Conservation (phyloP, 2,888 invertebrate species). For the Mythimna ferrago region DNA sequence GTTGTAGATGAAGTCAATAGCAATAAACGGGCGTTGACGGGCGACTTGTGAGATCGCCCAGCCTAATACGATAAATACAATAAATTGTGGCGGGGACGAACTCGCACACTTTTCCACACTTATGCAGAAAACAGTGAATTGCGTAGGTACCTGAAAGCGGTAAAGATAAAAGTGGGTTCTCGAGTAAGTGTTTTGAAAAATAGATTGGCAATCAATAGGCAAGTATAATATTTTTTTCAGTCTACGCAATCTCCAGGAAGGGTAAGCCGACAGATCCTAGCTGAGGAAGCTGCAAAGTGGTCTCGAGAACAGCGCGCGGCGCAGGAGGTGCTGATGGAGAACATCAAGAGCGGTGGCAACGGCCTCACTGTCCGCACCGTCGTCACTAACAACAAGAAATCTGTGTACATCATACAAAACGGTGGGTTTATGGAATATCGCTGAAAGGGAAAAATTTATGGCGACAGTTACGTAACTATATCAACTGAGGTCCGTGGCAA, state of each 20-base stretch:
- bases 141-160: background rate
- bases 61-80: too few species aligned
- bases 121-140: too few species aligned
- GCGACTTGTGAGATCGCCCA: too few species aligned
- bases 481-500: too few species aligned
- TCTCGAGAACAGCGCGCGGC: conserved; percentile 86
- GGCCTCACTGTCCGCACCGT: conserved; percentile 86
- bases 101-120: too few species aligned
- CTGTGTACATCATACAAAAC: conserved; percentile 85
- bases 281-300: conserved; percentile 88
- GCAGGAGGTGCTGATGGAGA: conserved; percentile 87
- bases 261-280: conserved; percentile 85
- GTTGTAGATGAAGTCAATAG: too few species aligned
- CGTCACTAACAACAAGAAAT: conserved; percentile 74
- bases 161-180: too few species aligned
- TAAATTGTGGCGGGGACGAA: too few species aligned
- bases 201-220: background rate
- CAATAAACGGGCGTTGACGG: too few species aligned
- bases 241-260: conserved; percentile 86
- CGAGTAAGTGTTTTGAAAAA: too few species aligned
- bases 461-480: too few species aligned
- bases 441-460: background rate
- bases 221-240: conserved; percentile 65
- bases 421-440: conserved; percentile 68
- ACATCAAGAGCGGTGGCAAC: conserved; percentile 87